Percentiles rank a stretch among this genome's conserved stretches.
phyloP scores from a whole-genome alignment of 2,797 vertebrate species.

The Acrossocheilus wenchowensis region DNA sequence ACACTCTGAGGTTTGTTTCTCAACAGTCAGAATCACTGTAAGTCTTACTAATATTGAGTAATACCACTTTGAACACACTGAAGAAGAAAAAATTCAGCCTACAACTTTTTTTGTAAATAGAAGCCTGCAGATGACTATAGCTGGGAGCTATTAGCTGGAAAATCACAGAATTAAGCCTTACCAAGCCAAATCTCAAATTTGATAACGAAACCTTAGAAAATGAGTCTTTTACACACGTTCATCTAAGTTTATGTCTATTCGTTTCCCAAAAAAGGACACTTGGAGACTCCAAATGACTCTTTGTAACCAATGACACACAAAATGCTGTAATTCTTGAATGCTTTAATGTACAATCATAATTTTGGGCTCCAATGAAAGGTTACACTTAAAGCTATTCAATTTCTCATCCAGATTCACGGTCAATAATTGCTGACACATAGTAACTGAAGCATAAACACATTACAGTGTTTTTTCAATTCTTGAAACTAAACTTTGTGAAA shows the following conservation, averaged over 20 bases:
- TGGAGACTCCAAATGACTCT: not conserved
- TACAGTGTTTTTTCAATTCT: not conserved
- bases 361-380: not conserved
- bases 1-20: too few species aligned
- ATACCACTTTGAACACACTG: not conserved
- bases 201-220: not conserved
- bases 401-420: not conserved
- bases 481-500: not conserved
- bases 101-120: too few species aligned
- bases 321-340: not conserved
- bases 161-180: not conserved
- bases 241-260: not conserved
- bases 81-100: too few species aligned
- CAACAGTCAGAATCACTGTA: too few species aligned
- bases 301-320: not conserved
- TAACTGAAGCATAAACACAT: not conserved
- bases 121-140: not conserved
- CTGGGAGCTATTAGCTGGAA: not conserved
- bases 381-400: too few species aligned
- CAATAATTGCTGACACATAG: not conserved
- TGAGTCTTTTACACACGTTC: not conserved
- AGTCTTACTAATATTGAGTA: not conserved
- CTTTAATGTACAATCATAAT: not conserved
- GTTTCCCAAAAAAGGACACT: not conserved
- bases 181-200: not conserved